phyloP scores from a whole-genome alignment of 2,888 invertebrate genomes.

The Athalia cordata region DNA sequence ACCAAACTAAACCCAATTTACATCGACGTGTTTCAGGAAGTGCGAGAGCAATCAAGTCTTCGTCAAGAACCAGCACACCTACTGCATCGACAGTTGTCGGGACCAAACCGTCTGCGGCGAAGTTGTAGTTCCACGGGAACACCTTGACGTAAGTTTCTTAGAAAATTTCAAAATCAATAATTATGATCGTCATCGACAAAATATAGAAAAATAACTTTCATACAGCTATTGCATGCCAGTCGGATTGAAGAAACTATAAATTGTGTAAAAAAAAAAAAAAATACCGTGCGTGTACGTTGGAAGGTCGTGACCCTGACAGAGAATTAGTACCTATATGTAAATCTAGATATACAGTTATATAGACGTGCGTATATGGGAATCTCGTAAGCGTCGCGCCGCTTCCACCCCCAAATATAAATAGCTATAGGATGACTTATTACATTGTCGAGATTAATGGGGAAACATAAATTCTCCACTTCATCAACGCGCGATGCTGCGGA shows the following conservation, averaged over 20 bases:
- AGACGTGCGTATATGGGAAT: not conserved
- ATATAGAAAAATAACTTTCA: no score
- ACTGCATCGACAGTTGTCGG: slow-evolving; percentile 91
- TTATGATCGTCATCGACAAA: no score
- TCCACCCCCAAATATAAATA: slow-evolving; percentile 20
- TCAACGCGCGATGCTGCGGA: slow-evolving; percentile 30
- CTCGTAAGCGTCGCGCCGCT: slow-evolving; percentile 19
- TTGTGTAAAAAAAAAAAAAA: slow-evolving; percentile 27
- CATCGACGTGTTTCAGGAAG: slow-evolving; percentile 78
- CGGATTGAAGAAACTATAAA: slow-evolving; percentile 50
- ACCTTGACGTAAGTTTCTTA: slow-evolving; percentile 87
- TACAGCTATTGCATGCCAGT: no score
- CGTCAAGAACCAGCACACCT: slow-evolving; percentile 87
- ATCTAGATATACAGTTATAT: no score
- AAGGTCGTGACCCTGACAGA: no score
- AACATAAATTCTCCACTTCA: slow-evolving; percentile 39
- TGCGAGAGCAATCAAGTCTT: slow-evolving; percentile 92
- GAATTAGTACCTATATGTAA: no score
- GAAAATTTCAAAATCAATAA: no score
- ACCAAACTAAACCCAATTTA: not conserved
- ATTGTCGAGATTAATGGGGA: slow-evolving; percentile 50
- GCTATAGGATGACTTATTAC: slow-evolving; percentile 50
- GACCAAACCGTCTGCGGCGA: slow-evolving; percentile 96
- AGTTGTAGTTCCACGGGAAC: slow-evolving; percentile 92
- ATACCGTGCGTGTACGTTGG: no score